Percentiles rank a stretch among this genome's conserved stretches.
Conservation (phyloP, 2,888 invertebrate genomes). For the Dynastes grantii region DNA sequence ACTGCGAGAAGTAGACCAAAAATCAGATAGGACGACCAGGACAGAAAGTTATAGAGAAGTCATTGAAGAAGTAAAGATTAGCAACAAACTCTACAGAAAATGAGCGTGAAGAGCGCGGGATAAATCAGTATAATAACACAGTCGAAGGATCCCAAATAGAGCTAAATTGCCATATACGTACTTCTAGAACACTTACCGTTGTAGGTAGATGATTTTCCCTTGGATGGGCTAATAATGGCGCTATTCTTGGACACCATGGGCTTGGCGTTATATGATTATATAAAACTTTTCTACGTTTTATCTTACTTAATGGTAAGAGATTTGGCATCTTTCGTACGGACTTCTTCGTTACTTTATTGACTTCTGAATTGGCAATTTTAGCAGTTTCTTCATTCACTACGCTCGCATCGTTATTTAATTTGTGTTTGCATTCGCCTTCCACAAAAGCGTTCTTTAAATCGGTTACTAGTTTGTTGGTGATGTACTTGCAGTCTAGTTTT, state of each 20-base stretch:
- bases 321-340: constrained; percentile 60
- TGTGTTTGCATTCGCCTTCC: background rate
- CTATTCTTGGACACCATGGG: constrained; percentile 73
- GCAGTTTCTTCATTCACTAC: background rate
- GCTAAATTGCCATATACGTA: too few species aligned
- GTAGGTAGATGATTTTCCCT: constrained; percentile 58
- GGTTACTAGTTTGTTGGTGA: background rate
- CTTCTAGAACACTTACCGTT: background rate
- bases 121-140: too few species aligned
- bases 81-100: too few species aligned
- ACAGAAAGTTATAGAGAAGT: too few species aligned
- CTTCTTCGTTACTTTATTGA: constrained; percentile 44
- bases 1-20: too few species aligned
- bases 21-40: too few species aligned
- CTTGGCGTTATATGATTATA: constrained; percentile 74
- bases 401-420: background rate
- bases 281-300: constrained; percentile 64
- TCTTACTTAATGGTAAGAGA: constrained; percentile 63
- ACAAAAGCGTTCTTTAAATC: background rate
- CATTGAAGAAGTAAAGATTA: too few species aligned
- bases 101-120: too few species aligned
- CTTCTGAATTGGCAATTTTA: background rate
- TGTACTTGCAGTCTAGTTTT: constrained; percentile 4
- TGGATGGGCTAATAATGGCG: constrained; percentile 66
- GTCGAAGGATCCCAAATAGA: too few species aligned